A percentile compares a stretch with the other conserved stretches of the same genome.
Conservation (phyloP, 2,888 invertebrate species). For the Colostygia pectinataria region DNA sequence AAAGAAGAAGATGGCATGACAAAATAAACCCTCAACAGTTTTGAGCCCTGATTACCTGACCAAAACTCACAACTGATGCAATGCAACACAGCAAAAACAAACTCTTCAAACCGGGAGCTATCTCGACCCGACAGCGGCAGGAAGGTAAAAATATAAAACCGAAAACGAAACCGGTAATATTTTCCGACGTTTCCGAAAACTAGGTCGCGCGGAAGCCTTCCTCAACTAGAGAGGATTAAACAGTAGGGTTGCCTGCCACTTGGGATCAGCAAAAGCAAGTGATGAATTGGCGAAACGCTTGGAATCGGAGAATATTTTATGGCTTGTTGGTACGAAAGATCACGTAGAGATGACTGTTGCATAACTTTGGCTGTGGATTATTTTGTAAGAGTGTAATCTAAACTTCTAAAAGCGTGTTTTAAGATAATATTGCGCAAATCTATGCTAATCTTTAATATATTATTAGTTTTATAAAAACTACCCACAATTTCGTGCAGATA, state of each 20-base stretch:
- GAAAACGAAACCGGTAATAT: constrained; percentile 39
- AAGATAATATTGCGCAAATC: too few relatives aligned
- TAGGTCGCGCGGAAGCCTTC: constrained; percentile 42
- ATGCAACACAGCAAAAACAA: neutral
- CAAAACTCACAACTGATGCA: constrained; percentile 2
- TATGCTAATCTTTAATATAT: too few relatives aligned
- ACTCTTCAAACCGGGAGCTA: constrained; percentile 8
- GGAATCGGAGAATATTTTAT: constrained; percentile 17
- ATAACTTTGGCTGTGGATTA: constrained; percentile 16
- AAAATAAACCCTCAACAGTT: too few relatives aligned
- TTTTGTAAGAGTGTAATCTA: neutral
- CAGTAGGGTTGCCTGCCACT: constrained; percentile 34
- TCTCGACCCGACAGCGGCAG: constrained; percentile 22
- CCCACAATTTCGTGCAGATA: too few relatives aligned
- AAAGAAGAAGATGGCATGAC: too few relatives aligned
- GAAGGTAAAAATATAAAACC: constrained; percentile 33
- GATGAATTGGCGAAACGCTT: constrained; percentile 32
- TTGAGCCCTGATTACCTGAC: neutral
- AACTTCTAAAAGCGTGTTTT: too few relatives aligned
- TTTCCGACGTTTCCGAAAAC: constrained; percentile 41
- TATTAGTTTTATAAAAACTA: too few relatives aligned
- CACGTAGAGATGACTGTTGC: constrained; percentile 21
- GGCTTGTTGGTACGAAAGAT: constrained; percentile 14
- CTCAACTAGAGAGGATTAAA: constrained; percentile 34
- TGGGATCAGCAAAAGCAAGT: constrained; percentile 21